Base-by-base conservation (phyloP, 2,888 invertebrate species). In the Sabatieria punctata region DNA sequence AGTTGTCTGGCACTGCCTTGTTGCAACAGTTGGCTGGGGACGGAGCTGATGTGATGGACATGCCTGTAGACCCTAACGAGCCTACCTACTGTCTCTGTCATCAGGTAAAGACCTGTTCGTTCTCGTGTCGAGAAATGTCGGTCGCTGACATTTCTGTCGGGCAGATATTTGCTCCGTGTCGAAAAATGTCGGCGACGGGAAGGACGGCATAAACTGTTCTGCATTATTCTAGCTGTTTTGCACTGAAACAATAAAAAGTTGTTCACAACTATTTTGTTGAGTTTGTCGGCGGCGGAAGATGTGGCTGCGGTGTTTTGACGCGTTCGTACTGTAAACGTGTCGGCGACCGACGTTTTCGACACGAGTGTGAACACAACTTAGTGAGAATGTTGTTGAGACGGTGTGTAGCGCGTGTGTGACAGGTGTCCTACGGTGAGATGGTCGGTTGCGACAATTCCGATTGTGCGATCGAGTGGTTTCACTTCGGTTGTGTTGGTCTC, bases 51-150 rank as follows among this genome's bases (percentile, higher is more conserved):
- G 72, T 73, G 1, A 60, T 75, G 43, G 75, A 76, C 58, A 75
- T 76, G 74, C 75, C 75, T 4, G 74, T 76, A 1, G 73, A 97
- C 73, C 95, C 95, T 0, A 95, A 95, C 64, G 95, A 97, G 66
- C 95, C 95, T 0, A 93, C 91, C 0, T 97, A 97, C 66, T 97
- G 58, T 67, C 73, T 91, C 35, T 97, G 95, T 64, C 89, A 93
- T 68, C 93, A 95, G 76, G 57, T 55, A 33, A n/a, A n/a, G n/a
- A n/a, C n/a, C n/a, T 15, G 30, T 30, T 30, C 30, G 8, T 30
- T 30, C 8, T 30, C 15, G 8, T 30, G 15, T 30, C 8, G 8
- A 30, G 8, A 8, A 11, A 30, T 30, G 30, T 30, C 8, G 8
- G 30, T 30, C 8, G 8, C 8, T 30, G 30, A 15, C 30, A 8